A percentile compares a stretch with the other conserved stretches of the same genome.
Conservation (phyloP, 1,140 invertebrate genomes). For the Lysiphlebus fabarum region DNA sequence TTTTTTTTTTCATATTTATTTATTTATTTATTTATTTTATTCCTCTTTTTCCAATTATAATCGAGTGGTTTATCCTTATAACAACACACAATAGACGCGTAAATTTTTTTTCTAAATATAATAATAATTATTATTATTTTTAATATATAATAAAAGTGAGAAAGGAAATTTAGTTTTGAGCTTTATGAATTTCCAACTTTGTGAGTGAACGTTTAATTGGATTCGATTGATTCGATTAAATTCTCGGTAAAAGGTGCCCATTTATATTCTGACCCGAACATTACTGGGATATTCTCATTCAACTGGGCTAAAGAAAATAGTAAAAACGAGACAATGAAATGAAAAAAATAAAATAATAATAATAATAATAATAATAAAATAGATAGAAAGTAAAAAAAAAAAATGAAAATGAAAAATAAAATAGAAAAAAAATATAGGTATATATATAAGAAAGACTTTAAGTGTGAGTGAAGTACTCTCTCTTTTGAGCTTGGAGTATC, state of each 20-base stretch:
- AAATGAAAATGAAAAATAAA: neutral
- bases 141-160: no score
- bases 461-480: conserved; percentile 11
- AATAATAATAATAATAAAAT: neutral
- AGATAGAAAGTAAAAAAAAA: neutral
- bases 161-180: no score
- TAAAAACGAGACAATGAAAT: neutral
- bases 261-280: conserved; percentile 1
- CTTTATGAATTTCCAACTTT: neutral
- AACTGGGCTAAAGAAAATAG: neutral
- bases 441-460: conserved; percentile 2
- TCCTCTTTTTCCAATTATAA: neutral
- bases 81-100: no score
- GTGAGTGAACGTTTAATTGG: neutral
- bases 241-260: neutral
- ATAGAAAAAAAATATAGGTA: conserved; percentile 2
- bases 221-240: conserved; percentile 2
- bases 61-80: no score
- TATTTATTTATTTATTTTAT: neutral
- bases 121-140: no score
- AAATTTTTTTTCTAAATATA: no score
- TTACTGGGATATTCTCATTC: neutral
- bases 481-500: conserved; percentile 5
- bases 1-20: neutral
- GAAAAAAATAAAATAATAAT: neutral